Base-by-base conservation (phyloP, 2,888 invertebrate genomes). In the Dicycla oo region DNA sequence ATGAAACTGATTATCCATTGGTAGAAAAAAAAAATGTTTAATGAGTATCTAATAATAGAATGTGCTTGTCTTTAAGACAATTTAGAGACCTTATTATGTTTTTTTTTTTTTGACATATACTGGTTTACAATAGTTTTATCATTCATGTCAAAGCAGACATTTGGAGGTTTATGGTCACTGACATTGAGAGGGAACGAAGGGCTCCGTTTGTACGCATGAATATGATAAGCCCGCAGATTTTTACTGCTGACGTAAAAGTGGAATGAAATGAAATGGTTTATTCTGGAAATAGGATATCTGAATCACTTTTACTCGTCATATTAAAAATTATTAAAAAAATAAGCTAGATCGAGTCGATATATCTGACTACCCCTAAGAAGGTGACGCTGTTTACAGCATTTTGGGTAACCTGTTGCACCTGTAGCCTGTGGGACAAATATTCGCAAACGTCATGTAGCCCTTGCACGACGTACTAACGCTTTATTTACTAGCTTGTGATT, bases 51-150 rank as follows among this genome's bases (percentile, higher is more conserved):
- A 7, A 38, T 26, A 61, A 56, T 8, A 56, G 11, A 69, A 56
- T 0, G n/a, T 26, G 2, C 0, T 51, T 13, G 66, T 58, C 23
- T 61, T 47, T 18, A 23, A 10, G 30, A 47, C 11, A 10, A 43
- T 58, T 54, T 64, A 80, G 53, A 80, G 53, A 82, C 79, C 67
- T 30, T 57, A 2, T 23, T n/a, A 57, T 60, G 18, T 13, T 57
- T 45, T 45, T 7, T 8, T 15, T 10, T 51, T 0, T 38, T 13
- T 23, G n/a, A n/a, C n/a, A 30, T 1, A 30, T 53, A n/a, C 5
- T 5, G 8, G 38, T 61, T 15, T 20, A 23, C 10, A 26, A 45
- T 30, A 40, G 10, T 40, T 26, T 45, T 30, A 34, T n/a, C 3
- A 23, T 18, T 26, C 13, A 11, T 47, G 34, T 51, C 23, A 45